Percentiles rank a stretch among this genome's conserved stretches.
Evolutionary conservation across 1,140 invertebrate species (phyloP).

Genomic region (Drosophila lowei): DNA sequence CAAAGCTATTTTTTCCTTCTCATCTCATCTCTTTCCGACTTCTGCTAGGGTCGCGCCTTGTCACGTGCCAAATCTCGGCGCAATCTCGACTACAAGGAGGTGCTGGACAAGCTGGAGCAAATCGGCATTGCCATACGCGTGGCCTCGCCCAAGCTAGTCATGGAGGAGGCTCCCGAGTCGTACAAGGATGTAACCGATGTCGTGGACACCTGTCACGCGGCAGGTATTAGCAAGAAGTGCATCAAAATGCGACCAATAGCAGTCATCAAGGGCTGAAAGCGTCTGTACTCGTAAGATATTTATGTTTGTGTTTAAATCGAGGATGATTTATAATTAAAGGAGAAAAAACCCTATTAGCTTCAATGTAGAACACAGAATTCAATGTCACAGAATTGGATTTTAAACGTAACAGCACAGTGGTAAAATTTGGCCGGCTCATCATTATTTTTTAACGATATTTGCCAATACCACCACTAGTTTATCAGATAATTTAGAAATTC

Average conservation of each 20-base stretch:
- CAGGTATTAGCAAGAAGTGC: slow-evolving; percentile 98
- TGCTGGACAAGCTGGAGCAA: slow-evolving; percentile 92
- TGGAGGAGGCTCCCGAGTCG: slow-evolving; percentile 99
- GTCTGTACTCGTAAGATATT: not conserved
- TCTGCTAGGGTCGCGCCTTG: slow-evolving; percentile 93
- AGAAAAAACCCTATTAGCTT: not conserved
- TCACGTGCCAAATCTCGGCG: slow-evolving; percentile 98
- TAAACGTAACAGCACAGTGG: too few relatives aligned
- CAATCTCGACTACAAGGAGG: slow-evolving; percentile 96
- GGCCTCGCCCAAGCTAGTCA: slow-evolving; percentile 99
- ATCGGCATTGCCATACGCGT: slow-evolving; percentile 97
- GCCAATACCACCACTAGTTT: too few relatives aligned
- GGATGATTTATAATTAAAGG: slow-evolving; percentile 26
- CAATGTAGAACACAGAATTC: not conserved
- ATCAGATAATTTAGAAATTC: too few relatives aligned
- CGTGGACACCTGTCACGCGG: slow-evolving; percentile 98
- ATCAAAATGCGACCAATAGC: slow-evolving; percentile 99
- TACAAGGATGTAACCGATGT: slow-evolving; percentile 99
- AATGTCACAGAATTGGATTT: not conserved
- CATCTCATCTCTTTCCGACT: slow-evolving; percentile 1
- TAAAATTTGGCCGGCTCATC: too few relatives aligned
- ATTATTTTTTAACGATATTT: too few relatives aligned
- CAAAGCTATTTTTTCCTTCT: not conserved
- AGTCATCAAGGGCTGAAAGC: slow-evolving; percentile 96
- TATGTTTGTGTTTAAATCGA: slow-evolving; percentile 32